These are phyloP conservation scores for Goniozus legneri DNA, from an alignment of 1,140 invertebrate genomes.

Conservation along the genomic window DNA sequence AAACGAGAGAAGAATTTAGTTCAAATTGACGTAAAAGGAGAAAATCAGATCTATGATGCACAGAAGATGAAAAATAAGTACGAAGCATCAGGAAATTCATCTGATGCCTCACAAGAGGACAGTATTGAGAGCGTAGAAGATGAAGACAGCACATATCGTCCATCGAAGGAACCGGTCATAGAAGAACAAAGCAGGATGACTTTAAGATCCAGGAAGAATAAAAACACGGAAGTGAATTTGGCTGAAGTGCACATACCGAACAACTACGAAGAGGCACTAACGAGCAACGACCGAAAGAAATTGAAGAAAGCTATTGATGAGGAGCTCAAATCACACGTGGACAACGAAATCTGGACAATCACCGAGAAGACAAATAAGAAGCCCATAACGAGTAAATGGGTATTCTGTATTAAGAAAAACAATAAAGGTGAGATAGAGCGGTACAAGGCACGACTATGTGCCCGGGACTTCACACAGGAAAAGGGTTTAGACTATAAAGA, in stretches of 20 bases:
- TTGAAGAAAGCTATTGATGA: neutral
- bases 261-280: neutral
- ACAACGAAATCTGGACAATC: neutral
- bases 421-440: neutral
- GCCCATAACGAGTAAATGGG: neutral
- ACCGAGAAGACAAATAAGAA: neutral
- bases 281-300: neutral
- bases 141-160: neutral
- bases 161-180: neutral
- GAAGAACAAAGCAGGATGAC: too few species aligned
- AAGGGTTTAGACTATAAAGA: slow-evolving; percentile 1
- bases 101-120: neutral
- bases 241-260: neutral
- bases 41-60: neutral
- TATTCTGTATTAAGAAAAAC: neutral
- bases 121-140: neutral
- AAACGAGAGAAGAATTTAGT: too few species aligned
- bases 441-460: neutral
- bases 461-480: neutral
- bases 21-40: neutral
- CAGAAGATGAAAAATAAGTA: too few species aligned
- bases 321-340: neutral
- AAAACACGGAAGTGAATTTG: neutral
- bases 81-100: too few species aligned
- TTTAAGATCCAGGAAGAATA: neutral